A percentile compares a stretch with the other conserved stretches of the same genome.
Conservation (phyloP, 2,797 vertebrate genomes). For the Liparis tanakae region DNA sequence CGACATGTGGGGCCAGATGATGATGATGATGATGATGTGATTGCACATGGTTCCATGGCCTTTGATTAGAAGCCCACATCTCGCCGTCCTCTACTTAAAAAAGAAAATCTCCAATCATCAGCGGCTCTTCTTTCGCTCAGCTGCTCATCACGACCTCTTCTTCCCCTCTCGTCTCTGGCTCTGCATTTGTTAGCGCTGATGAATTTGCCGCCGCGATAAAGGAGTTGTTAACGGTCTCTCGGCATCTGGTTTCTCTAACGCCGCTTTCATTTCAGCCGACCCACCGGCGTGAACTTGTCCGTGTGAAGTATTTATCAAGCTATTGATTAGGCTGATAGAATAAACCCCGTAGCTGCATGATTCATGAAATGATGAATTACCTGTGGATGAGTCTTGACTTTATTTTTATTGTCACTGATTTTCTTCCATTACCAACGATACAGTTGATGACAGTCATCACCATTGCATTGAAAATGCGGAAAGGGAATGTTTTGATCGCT, state of each 20-base stretch:
- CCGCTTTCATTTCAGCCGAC: constrained; percentile 44
- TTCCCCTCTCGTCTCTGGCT: constrained; percentile 52
- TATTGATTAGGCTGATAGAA: constrained; percentile 43
- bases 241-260: constrained; percentile 52
- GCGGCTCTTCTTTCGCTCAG: constrained; percentile 69
- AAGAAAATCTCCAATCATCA: constrained; percentile 75
- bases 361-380: constrained; percentile 51
- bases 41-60: constrained; percentile 45
- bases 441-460: constrained; percentile 20
- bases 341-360: constrained; percentile 45
- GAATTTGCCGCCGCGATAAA: constrained; percentile 50
- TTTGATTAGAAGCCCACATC: constrained; percentile 38
- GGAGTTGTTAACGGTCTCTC: constrained; percentile 45
- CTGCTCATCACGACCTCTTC: constrained; percentile 77
- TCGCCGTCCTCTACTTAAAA: constrained; percentile 44
- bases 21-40: constrained; percentile 21
- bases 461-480: too few relatives aligned
- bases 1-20: neutral
- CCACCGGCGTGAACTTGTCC: constrained; percentile 42
- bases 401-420: constrained; percentile 25
- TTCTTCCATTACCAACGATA: constrained; percentile 11
- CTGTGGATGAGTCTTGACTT: neutral
- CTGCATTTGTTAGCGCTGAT: constrained; percentile 33
- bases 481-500: too few relatives aligned
- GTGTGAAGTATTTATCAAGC: constrained; percentile 46